A percentile compares a stretch with the other conserved stretches of the same genome.
phyloP scores from a whole-genome alignment of 1,140 invertebrate species.

The Nymphalis io region DNA sequence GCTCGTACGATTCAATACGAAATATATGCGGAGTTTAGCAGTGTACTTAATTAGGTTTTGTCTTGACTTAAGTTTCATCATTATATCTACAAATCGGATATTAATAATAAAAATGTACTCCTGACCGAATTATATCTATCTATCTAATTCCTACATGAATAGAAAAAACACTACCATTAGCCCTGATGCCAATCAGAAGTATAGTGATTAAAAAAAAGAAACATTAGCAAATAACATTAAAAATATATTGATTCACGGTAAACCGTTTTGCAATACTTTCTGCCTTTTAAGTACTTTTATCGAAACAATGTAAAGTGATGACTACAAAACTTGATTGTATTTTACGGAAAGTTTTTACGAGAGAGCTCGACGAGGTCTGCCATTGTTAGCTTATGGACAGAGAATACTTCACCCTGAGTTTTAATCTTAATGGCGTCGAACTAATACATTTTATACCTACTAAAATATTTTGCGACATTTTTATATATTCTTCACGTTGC shows the following conservation, averaged over 20 bases:
- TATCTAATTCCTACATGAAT: too few species aligned
- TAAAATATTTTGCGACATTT: not conserved
- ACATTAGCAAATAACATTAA: not conserved
- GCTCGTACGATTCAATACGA: too few species aligned
- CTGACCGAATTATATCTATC: too few species aligned
- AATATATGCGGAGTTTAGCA: too few species aligned
- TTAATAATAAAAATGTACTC: too few species aligned
- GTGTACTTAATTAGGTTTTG: too few species aligned
- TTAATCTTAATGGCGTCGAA: not conserved
- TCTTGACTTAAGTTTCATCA: too few species aligned
- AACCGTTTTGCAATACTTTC: not conserved
- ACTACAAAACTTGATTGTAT: conserved; percentile 17
- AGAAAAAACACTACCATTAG: too few species aligned
- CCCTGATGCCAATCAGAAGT: too few species aligned
- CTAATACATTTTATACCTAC: not conserved
- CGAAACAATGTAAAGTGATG: conserved; percentile 21
- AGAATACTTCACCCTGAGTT: conserved; percentile 1
- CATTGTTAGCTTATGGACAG: conserved; percentile 5
- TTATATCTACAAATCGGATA: too few species aligned
- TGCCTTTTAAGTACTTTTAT: conserved; percentile 3
- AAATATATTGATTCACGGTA: not conserved
- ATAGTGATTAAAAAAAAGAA: not conserved
- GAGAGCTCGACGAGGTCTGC: conserved; percentile 1
- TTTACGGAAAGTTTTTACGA: conserved; percentile 12
- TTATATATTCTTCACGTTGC: not conserved